phyloP scores from a whole-genome alignment of 2,888 invertebrate genomes.

The Liposcelis brunnea region DNA sequence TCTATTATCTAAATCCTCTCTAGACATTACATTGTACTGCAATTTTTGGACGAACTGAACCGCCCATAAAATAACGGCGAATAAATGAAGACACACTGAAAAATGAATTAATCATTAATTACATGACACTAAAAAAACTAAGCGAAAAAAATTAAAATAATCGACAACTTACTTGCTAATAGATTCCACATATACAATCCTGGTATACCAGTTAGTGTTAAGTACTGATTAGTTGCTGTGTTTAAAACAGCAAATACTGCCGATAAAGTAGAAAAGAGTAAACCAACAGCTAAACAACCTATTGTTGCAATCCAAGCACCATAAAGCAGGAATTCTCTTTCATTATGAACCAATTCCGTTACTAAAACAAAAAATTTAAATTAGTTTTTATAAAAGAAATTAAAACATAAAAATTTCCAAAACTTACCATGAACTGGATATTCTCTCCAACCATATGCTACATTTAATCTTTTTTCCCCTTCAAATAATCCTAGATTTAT shows the following conservation, averaged over 20 bases:
- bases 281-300: conserved; percentile 45
- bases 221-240: conserved; percentile 54
- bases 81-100: conserved; percentile 55
- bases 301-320: conserved; percentile 63
- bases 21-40: conserved; percentile 63
- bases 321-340: conserved; percentile 45
- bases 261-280: conserved; percentile 41
- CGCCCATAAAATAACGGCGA: conserved; percentile 65
- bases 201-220: conserved; percentile 44
- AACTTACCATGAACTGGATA: conserved; percentile 58
- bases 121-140: no score
- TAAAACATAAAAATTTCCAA: conserved; percentile 2
- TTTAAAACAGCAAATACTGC: conserved; percentile 56
- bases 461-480: conserved; percentile 66
- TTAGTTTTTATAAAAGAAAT: conserved; percentile 8
- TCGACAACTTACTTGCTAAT: conserved; percentile 52
- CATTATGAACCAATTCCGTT: conserved; percentile 39
- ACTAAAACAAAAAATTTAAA: conserved; percentile 30
- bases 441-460: conserved; percentile 62
- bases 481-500: conserved; percentile 75
- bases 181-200: conserved; percentile 65
- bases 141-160: conserved; percentile 4
- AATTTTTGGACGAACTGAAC: conserved; percentile 67
- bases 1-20: conserved; percentile 56
- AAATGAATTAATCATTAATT: conserved; percentile 19